phyloP scores from a whole-genome alignment of 2,888 invertebrate species.

The Lucinisca nassula region DNA sequence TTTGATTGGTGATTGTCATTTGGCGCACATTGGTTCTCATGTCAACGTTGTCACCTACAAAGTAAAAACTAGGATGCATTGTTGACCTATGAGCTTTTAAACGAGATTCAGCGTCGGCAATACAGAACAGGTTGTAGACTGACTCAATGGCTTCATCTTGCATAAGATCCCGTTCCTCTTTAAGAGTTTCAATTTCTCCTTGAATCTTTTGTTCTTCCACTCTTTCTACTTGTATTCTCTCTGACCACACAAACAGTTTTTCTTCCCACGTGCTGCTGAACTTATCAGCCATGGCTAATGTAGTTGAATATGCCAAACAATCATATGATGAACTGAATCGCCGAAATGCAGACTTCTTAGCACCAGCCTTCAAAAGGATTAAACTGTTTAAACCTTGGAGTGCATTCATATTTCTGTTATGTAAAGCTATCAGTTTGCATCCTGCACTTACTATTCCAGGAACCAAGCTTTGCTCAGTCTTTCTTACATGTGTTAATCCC shows the following conservation, averaged over 20 bases:
- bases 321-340: constrained; percentile 37
- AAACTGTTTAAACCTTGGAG: constrained; percentile 26
- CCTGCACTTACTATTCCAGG: constrained; percentile 32
- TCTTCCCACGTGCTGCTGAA: constrained; percentile 26
- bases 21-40: constrained; percentile 51
- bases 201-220: neutral
- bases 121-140: neutral
- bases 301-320: constrained; percentile 28
- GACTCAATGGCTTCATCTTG: neutral
- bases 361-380: constrained; percentile 38
- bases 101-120: constrained; percentile 1
- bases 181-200: neutral
- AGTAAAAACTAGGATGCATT: constrained; percentile 55
- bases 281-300: constrained; percentile 20
- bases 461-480: constrained; percentile 21
- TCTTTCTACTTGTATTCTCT: neutral
- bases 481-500: neutral
- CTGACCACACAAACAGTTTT: neutral
- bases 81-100: constrained; percentile 18
- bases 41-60: constrained; percentile 65
- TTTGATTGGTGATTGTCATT: constrained; percentile 47
- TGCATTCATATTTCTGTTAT: constrained; percentile 31
- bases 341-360: constrained; percentile 46
- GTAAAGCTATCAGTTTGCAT: constrained; percentile 28
- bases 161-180: neutral